Conservation (phyloP, 2,113 vertebrate genomes). For the Gavialis gangeticus region DNA sequence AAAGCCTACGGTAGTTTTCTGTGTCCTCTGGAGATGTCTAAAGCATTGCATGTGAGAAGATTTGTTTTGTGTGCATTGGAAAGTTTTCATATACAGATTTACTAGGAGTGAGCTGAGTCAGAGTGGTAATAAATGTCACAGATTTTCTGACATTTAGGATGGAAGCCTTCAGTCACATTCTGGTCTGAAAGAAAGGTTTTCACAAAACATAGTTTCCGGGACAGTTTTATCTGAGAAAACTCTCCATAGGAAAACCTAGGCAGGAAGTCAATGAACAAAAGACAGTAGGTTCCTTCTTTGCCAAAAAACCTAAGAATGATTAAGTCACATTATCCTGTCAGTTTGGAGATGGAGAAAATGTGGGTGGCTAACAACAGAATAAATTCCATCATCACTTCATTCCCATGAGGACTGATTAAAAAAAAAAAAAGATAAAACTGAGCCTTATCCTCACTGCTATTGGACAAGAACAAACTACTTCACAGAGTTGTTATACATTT, state of each 20-base stretch:
- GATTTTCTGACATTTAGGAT: background rate
- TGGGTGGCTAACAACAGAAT: background rate
- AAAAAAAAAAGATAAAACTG: background rate
- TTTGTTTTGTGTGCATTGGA: background rate
- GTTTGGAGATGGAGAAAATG: background rate
- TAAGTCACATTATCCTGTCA: background rate
- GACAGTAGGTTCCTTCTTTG: background rate
- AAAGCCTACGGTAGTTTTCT: background rate
- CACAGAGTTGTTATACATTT: background rate
- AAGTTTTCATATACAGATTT: conserved; percentile 11
- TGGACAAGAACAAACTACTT: background rate
- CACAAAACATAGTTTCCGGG: background rate
- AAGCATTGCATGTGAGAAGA: background rate
- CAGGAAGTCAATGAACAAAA: background rate
- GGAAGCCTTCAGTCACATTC: background rate
- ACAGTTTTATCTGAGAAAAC: background rate
- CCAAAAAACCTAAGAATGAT: background rate
- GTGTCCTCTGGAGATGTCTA: background rate
- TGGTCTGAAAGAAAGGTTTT: background rate
- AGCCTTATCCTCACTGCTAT: background rate
- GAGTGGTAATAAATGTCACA: background rate
- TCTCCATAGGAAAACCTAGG: background rate
- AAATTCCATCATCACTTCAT: background rate
- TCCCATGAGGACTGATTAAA: background rate
- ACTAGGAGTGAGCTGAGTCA: background rate